Base-by-base conservation (phyloP, 2,797 vertebrate genomes). In the Myiotriccus ornatus region DNA sequence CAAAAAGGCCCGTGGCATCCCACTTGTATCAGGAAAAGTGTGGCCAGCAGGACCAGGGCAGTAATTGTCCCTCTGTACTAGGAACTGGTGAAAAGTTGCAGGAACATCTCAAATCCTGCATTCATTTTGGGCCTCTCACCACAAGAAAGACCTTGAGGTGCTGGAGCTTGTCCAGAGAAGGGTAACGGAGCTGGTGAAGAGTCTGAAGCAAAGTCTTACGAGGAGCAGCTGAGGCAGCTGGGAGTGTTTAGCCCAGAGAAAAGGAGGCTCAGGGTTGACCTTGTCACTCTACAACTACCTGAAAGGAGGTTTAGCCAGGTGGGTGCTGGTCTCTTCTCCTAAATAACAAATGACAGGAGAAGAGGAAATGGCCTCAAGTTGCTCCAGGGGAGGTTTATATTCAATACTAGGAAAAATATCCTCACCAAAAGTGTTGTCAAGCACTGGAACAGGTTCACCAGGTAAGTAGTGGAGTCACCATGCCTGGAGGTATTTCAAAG, bases 241-340 rank as follows among this genome's bases (percentile, higher is more conserved):
- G 6, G 17, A 18, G 1, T 30, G 17, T 27, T 77, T 10, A 27
- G 27, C 10, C 28, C 37, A 28, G 14, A 64, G 23, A 37, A 76
- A 47, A 59, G 34, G 15, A 76, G 32, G 3, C 44, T 64, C 8
- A 59, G 39, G 44, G 17, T 7, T 8, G 16, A 59, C 32, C 14
- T 6, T 12, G 23, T 12, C 0, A 0, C 5, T 18, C 23, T 22
- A 70, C 14, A 53, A 32, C 8, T 25, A 16, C 23, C 46, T 49
- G 41, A 44, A 55, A 67, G 17, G n/a, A 39, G 35, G 34, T 14
- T 60, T 17, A 65, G 39, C 9, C 24, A 55, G 12, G 21, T 14
- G 9, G 18, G 12, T 0, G 0, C 7, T 32, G 5, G 5, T 27
- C 20, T 73, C 53, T 39, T 53, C 4, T 60, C 14, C 15, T 21